Percentiles rank a stretch among this genome's conserved stretches.
Conservation (phyloP, 2,113 vertebrate species). For the Caretta caretta region DNA sequence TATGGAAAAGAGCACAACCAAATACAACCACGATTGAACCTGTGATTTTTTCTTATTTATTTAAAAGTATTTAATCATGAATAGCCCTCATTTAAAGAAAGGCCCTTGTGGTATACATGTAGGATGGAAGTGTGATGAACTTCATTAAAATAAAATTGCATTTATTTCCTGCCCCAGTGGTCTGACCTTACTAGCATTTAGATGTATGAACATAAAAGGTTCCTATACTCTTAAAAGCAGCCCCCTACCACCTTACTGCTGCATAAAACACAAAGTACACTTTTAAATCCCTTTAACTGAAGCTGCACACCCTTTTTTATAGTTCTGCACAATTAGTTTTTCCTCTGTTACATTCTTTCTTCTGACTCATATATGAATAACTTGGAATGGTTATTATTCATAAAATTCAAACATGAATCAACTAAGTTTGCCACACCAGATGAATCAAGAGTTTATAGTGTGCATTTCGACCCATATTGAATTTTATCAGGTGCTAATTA, state of each 20-base stretch:
- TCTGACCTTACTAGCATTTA: constrained; percentile 48
- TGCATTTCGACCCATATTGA: constrained; percentile 73
- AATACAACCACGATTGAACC: not conserved
- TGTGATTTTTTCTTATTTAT: constrained; percentile 34
- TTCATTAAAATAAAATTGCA: constrained; percentile 61
- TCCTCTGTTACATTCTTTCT: not conserved
- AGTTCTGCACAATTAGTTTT: constrained; percentile 8
- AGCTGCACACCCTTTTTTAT: not conserved
- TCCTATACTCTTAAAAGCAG: not conserved
- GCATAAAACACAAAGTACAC: not conserved
- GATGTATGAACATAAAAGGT: constrained; percentile 51
- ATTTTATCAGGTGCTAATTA: constrained; percentile 88
- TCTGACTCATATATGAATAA: not conserved
- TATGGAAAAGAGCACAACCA: constrained; percentile 44
- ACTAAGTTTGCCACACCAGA: constrained; percentile 56
- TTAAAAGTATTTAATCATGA: constrained; percentile 57
- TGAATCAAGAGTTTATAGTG: constrained; percentile 62
- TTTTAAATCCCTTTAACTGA: constrained; percentile 13
- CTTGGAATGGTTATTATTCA: constrained; percentile 14
- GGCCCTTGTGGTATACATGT: not conserved
- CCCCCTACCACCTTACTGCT: not conserved
- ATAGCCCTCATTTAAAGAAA: constrained; percentile 12
- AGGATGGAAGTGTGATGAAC: constrained; percentile 28
- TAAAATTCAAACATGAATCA: constrained; percentile 57
- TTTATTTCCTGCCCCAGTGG: constrained; percentile 66